phyloP scores from a whole-genome alignment of 1,140 invertebrate species.

The Sweltsa coloradensis region DNA sequence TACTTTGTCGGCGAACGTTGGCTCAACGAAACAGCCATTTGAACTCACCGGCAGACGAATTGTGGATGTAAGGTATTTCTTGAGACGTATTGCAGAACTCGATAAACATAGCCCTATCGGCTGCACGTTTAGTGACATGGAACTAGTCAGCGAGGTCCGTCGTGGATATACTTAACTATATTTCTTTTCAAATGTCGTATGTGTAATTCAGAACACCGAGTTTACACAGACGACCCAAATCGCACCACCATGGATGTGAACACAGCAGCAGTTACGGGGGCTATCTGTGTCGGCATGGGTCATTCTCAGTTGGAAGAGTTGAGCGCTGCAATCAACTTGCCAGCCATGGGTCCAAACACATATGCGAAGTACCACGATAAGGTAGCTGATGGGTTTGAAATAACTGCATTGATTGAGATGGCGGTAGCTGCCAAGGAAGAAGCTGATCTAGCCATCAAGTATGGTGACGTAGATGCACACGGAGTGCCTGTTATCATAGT shows the following conservation, averaged over 20 bases:
- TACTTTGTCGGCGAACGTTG: no score
- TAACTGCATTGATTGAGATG: constrained; percentile 4
- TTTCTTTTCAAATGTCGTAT: no score
- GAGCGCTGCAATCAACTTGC: constrained; percentile 7
- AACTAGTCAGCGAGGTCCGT: no score
- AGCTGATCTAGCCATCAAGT: constrained; percentile 5
- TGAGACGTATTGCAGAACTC: no score
- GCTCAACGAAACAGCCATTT: no score
- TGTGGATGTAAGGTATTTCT: no score
- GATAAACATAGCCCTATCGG: no score
- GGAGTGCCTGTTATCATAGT: constrained; percentile 26
- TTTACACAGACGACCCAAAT: no score
- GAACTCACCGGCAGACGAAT: no score
- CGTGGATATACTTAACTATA: no score
- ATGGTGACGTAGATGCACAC: constrained; percentile 22
- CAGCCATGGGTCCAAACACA: constrained; percentile 4
- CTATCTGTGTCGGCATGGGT: not conserved
- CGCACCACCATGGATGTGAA: constrained; percentile 4
- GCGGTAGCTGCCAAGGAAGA: constrained; percentile 4
- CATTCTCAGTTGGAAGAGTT: constrained; percentile 3
- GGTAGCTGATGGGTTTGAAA: constrained; percentile 1
- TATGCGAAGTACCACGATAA: constrained; percentile 6
- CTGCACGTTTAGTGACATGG: no score
- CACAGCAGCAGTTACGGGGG: constrained; percentile 4
- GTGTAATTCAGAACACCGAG: no score